Conservation (phyloP, 2,888 invertebrate genomes). For the Eumerus sabulonum region DNA sequence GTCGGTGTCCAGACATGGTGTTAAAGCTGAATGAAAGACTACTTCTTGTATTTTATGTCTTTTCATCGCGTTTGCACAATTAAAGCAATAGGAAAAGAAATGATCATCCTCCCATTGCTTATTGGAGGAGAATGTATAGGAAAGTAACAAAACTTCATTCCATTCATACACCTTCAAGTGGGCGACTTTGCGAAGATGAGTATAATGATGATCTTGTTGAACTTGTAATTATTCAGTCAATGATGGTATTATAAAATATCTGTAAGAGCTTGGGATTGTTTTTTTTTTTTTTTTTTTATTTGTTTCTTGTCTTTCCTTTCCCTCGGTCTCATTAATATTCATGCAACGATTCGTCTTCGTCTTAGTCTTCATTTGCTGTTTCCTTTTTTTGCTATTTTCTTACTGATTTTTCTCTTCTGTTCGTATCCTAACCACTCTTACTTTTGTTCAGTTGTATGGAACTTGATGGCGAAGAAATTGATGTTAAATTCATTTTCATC, state of each 20-base stretch:
- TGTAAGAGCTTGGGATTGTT: slow-evolving; percentile 34
- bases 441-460: slow-evolving; percentile 18
- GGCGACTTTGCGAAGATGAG: neutral
- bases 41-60: too few relatives aligned
- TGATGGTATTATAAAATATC: slow-evolving; percentile 49
- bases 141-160: neutral
- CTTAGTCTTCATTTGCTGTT: slow-evolving; percentile 5
- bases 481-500: slow-evolving; percentile 43
- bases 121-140: neutral
- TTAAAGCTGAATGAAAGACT: neutral
- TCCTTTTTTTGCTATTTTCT: neutral
- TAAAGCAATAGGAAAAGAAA: slow-evolving; percentile 3
- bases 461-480: slow-evolving; percentile 30
- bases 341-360: slow-evolving; percentile 2
- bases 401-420: too few relatives aligned
- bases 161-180: neutral
- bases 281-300: slow-evolving; percentile 34
- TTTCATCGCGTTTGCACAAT: neutral
- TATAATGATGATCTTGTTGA: slow-evolving; percentile 44
- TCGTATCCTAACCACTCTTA: slow-evolving; percentile 15
- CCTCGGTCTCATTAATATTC: slow-evolving; percentile 43
- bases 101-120: neutral
- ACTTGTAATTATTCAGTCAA: slow-evolving; percentile 35
- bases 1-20: neutral
- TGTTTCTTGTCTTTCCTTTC: too few relatives aligned